Conservation (phyloP, 2,113 vertebrate genomes). For the Hippocampus barbouri region DNA sequence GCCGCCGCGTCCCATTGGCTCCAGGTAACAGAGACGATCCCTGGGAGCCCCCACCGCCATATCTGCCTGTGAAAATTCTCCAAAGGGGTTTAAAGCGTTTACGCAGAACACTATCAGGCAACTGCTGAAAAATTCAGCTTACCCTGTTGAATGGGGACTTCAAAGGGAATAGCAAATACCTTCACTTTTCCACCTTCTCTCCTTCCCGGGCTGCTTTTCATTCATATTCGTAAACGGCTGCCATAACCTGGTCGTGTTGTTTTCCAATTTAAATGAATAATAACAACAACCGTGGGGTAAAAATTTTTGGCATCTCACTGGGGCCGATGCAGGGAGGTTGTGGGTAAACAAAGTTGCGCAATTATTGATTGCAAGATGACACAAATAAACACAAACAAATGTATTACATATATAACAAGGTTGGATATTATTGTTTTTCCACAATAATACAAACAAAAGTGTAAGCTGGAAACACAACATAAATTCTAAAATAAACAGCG, state of each 20-base stretch:
- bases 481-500: background rate
- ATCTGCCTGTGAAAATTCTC: slow-evolving; percentile 97
- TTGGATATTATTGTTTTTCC: background rate
- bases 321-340: slow-evolving; percentile 52
- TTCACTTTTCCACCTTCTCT: slow-evolving; percentile 56
- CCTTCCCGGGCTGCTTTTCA: slow-evolving; percentile 52
- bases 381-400: slow-evolving; percentile 17
- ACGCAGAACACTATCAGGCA: slow-evolving; percentile 93
- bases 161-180: slow-evolving; percentile 96
- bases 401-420: background rate
- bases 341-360: slow-evolving; percentile 63
- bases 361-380: slow-evolving; percentile 22
- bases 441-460: background rate
- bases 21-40: slow-evolving; percentile 92
- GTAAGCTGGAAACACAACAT: background rate
- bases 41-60: slow-evolving; percentile 81
- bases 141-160: slow-evolving; percentile 96
- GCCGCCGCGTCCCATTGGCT: slow-evolving; percentile 85
- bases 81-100: slow-evolving; percentile 99
- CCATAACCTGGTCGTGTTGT: slow-evolving; percentile 68
- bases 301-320: slow-evolving; percentile 67
- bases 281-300: slow-evolving; percentile 71
- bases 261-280: slow-evolving; percentile 75
- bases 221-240: slow-evolving; percentile 66
- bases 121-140: slow-evolving; percentile 91